Evolutionary conservation across 2,113 vertebrate genomes (phyloP).

Genomic region (Callaeas wilsoni): DNA sequence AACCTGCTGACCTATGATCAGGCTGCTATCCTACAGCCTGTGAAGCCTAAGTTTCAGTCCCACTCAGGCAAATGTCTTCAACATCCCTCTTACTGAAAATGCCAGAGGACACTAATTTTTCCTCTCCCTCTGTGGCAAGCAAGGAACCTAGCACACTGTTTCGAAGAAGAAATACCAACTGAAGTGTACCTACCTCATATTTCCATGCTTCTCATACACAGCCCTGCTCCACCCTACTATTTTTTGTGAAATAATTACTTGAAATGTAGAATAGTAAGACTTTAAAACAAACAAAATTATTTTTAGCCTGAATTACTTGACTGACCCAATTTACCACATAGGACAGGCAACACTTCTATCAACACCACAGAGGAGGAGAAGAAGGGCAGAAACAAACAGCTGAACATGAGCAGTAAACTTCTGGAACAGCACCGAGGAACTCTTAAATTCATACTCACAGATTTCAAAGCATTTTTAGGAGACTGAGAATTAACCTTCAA

Average conservation of each 20-base stretch:
- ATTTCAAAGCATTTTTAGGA: not conserved
- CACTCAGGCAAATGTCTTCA: not conserved
- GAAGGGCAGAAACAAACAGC: not conserved
- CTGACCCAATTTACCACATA: not conserved
- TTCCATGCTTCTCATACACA: not conserved
- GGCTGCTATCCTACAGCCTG: not conserved
- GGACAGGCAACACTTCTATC: not conserved
- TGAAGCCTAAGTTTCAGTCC: fast-evolving
- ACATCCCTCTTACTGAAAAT: not conserved
- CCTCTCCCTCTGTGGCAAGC: not conserved
- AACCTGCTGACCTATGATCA: not conserved
- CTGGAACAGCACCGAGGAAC: not conserved
- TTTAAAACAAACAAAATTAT: not conserved
- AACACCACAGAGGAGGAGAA: not conserved
- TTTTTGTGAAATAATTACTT: not conserved
- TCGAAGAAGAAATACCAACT: not conserved
- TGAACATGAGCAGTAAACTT: not conserved
- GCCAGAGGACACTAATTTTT: not conserved
- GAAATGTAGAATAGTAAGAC: not conserved
- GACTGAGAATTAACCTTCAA: not conserved
- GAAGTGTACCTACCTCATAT: not conserved
- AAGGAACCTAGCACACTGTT: not conserved
- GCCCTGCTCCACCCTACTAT: not conserved
- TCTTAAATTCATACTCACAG: not conserved
- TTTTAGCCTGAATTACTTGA: not conserved